These are phyloP conservation scores for Cherax quadricarinatus DNA, from an alignment of 1,140 invertebrate species.

Conservation along the genomic window DNA sequence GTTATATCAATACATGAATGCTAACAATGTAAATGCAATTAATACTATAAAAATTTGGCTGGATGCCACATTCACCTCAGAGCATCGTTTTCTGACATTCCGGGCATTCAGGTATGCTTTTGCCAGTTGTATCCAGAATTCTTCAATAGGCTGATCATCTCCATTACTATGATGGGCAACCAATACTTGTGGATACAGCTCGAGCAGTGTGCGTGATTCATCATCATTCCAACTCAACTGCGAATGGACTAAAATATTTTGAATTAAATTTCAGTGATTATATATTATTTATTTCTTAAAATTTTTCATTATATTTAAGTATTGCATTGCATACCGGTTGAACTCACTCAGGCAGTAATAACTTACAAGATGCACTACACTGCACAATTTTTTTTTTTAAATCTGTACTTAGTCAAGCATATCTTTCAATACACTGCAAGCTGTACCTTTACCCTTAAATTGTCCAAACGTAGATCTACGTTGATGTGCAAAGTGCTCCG, in stretches of 20 bases:
- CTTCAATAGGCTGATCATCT: slow-evolving; percentile 54
- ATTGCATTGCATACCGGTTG: too few species aligned
- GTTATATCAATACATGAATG: background rate
- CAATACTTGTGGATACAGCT: slow-evolving; percentile 55
- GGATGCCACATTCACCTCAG: slow-evolving; percentile 35
- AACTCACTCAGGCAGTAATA: too few species aligned
- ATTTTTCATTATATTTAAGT: too few species aligned
- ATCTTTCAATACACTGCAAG: background rate
- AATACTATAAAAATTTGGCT: background rate
- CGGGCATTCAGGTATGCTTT: slow-evolving; percentile 46
- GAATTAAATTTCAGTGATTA: background rate
- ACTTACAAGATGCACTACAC: too few species aligned
- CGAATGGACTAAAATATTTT: slow-evolving; percentile 39
- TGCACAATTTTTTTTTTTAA: too few species aligned
- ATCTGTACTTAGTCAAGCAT: too few species aligned
- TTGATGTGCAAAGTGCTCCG: too few species aligned
- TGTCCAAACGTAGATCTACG: too few species aligned
- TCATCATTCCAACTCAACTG: slow-evolving; percentile 52
- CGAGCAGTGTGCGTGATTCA: slow-evolving; percentile 39
- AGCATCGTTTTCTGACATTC: slow-evolving; percentile 51
- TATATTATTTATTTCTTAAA: too few species aligned
- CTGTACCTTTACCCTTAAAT: too few species aligned
- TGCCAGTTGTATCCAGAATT: slow-evolving; percentile 60
- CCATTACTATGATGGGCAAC: slow-evolving; percentile 41
- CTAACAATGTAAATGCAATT: background rate